phyloP scores from a whole-genome alignment of 2,797 vertebrate genomes.

The Scarus forsteni region DNA sequence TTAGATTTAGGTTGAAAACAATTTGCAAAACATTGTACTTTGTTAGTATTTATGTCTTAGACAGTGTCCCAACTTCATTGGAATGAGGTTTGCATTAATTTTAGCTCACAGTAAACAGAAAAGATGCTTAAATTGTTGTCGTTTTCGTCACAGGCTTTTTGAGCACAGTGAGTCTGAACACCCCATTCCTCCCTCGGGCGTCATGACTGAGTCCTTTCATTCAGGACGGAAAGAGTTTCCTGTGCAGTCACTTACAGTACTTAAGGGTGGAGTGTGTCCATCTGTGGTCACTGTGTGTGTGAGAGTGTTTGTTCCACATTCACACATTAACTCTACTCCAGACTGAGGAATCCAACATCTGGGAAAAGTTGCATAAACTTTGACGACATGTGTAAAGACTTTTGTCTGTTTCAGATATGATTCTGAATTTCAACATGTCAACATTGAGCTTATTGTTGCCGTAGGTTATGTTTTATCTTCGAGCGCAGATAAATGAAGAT shows the following conservation, averaged over 20 bases:
- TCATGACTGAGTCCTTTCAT: conserved; percentile 76
- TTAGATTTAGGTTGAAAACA: too few species aligned
- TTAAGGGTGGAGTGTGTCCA: conserved; percentile 60
- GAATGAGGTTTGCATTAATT: too few species aligned
- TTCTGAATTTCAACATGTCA: neutral
- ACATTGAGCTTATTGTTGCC: neutral
- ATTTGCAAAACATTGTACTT: too few species aligned
- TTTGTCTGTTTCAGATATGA: neutral
- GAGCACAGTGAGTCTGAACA: neutral
- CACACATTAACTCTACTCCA: conserved; percentile 20
- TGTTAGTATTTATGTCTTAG: too few species aligned
- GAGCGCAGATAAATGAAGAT: neutral
- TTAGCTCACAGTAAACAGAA: too few species aligned
- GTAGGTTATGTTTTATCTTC: neutral
- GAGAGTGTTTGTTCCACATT: conserved; percentile 26
- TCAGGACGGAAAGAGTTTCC: conserved; percentile 68
- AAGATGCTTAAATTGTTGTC: too few species aligned
- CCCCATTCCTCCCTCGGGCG: conserved; percentile 29
- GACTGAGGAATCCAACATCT: conserved; percentile 14
- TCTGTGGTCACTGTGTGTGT: neutral
- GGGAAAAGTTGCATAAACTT: neutral
- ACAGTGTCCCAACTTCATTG: too few species aligned
- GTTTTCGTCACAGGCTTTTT: neutral
- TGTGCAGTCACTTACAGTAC: conserved; percentile 56
- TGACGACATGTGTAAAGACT: too few species aligned